These are phyloP conservation scores for Caenorhabditis latens DNA, from an alignment of 1,140 invertebrate genomes.

Conservation along the genomic window DNA sequence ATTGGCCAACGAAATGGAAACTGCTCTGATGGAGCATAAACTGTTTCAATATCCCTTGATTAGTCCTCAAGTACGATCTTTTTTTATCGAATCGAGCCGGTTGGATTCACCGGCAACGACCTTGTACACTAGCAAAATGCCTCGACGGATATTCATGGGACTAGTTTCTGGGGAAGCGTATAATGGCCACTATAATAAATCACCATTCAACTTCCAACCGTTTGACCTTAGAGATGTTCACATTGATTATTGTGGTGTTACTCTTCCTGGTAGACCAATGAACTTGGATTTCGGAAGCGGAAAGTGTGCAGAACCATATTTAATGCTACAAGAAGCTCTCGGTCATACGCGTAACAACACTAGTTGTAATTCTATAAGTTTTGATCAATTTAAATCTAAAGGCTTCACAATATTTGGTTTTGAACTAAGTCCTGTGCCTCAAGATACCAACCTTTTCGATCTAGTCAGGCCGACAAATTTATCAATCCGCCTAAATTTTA, in stretches of 20 bases:
- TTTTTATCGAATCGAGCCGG: background rate
- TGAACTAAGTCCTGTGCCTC: background rate
- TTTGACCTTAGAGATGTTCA: background rate
- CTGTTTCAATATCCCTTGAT: background rate
- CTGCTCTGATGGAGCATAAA: background rate
- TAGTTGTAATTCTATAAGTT: background rate
- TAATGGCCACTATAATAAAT: background rate
- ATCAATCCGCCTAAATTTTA: background rate
- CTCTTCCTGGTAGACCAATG: background rate
- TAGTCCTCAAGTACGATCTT: background rate
- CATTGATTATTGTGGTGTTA: background rate
- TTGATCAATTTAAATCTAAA: background rate
- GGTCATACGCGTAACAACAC: background rate
- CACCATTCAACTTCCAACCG: conserved; percentile 4
- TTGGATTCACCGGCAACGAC: background rate
- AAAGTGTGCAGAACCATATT: background rate
- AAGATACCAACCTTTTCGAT: background rate
- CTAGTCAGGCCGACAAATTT: background rate
- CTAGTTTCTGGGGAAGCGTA: background rate
- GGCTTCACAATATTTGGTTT: conserved; percentile 1
- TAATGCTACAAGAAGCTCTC: background rate
- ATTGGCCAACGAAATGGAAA: background rate
- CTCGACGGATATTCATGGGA: background rate
- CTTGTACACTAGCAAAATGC: conserved; percentile 3
- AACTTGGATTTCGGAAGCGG: background rate